These are phyloP conservation scores for Geotrypetes seraphini DNA, from an alignment of 2,797 vertebrate genomes.

Conservation along the genomic window DNA sequence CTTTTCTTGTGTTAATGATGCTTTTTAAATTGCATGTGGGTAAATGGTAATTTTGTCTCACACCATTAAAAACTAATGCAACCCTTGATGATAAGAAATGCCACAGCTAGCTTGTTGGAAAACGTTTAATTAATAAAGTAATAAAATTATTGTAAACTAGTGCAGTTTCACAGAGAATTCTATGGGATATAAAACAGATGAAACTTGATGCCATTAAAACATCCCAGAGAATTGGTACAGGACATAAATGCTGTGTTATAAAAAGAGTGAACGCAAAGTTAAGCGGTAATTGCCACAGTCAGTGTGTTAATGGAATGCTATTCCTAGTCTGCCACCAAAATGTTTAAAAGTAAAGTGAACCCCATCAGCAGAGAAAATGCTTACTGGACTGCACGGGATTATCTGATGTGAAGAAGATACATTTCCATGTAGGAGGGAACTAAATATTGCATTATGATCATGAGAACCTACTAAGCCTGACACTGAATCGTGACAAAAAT, in stretches of 20 bases:
- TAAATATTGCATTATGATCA: no score
- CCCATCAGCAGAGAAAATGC: conserved; percentile 6
- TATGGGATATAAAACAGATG: conserved; percentile 66
- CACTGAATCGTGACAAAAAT: no score
- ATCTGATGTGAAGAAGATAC: no score
- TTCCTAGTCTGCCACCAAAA: conserved; percentile 2
- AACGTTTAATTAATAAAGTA: conserved; percentile 79
- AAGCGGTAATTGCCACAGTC: conserved; percentile 21
- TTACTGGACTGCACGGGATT: no score
- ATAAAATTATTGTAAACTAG: conserved; percentile 76
- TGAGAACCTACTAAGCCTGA: no score
- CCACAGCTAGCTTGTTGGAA: conserved; percentile 74
- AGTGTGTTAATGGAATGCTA: conserved; percentile 22
- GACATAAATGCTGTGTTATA: conserved; percentile 53
- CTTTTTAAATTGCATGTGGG: conserved; percentile 71
- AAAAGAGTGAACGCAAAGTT: conserved; percentile 37
- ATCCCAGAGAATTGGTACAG: conserved; percentile 49
- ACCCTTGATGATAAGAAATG: conserved; percentile 76
- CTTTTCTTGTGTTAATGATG: conserved; percentile 68
- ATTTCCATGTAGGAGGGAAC: no score
- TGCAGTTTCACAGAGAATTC: conserved; percentile 67
- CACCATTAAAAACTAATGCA: conserved; percentile 80
- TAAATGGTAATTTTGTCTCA: conserved; percentile 75
- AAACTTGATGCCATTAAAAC: no score
- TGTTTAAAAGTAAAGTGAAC: neutral